Conservation (phyloP, 2,888 invertebrate genomes). For the Augochlorella aurata region DNA sequence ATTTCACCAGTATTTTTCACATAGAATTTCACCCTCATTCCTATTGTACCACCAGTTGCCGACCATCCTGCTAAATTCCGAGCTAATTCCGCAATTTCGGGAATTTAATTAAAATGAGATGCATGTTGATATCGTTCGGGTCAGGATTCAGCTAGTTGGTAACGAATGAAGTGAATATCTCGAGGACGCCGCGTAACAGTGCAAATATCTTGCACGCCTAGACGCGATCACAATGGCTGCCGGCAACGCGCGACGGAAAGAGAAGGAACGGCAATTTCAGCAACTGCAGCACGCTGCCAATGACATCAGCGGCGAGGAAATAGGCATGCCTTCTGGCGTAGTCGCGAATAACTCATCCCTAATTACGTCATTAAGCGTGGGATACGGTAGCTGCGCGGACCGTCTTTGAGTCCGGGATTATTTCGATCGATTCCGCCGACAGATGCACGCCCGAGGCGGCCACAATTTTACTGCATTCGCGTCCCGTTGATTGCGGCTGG, state of each 20-base stretch:
- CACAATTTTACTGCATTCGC: not conserved
- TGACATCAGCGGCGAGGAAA: constrained; percentile 66
- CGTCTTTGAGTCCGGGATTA: constrained; percentile 36
- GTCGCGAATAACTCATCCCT: constrained; percentile 49
- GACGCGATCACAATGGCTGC: not conserved
- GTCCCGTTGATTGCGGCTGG: not conserved
- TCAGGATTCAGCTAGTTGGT: not conserved
- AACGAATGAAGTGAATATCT: not conserved
- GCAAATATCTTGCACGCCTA: constrained; percentile 11
- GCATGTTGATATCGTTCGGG: not conserved
- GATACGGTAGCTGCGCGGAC: constrained; percentile 19
- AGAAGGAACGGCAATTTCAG: constrained; percentile 37
- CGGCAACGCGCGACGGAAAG: not conserved
- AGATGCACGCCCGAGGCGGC: not conserved
- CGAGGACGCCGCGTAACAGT: not conserved
- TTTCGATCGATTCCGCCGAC: constrained; percentile 34
- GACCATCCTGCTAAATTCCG: not conserved
- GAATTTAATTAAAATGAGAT: not conserved
- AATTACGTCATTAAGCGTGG: constrained; percentile 63
- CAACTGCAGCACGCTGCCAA: constrained; percentile 41
- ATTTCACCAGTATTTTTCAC: no score
- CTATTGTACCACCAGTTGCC: no score
- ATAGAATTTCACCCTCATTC: no score
- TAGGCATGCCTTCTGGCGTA: constrained; percentile 46
- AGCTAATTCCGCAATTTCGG: not conserved